Evolutionary conservation across 2,113 vertebrate genomes (phyloP), one percentile per base, ranked within the genome.

Genomic region (Oreochromis spilurus): DNA sequence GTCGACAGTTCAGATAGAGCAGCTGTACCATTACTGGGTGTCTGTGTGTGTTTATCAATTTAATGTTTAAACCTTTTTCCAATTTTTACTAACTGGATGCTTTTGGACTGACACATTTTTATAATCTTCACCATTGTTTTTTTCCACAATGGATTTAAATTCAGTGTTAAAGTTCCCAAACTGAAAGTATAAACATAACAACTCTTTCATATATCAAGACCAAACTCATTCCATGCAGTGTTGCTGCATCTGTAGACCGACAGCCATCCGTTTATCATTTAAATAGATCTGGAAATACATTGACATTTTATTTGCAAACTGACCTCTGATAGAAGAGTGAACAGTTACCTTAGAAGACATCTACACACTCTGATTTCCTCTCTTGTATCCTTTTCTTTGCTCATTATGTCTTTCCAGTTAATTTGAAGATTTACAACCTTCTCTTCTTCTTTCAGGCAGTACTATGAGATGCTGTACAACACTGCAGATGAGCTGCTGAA

Each of bases 381-480:
- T 52, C 26, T 10, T 36, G 13, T 31, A 14, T 45, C 3, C 12
- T 84, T 84, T 53, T 9, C 11, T 86, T 52, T 21, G 7, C 48
- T 79, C 19, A 40, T 5, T 80, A 4, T 8, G 4, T 81, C 11
- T 21, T n/a, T 50, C 14, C 7, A 24, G 9, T 57, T 11, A 21
- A 58, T 70, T 34, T 34, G 34, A 79, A 36, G 24, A 72, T 62
- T 21, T 21, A 7, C 83, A 67, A 53, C 81, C 29, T 58, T 19
- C 26, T 21, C 6, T 52, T 19, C 79, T 29, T 19, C 36, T n/a
- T 89, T 9, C 88, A 97, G 99, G 96, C 98, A 99, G 90, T 99
- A 99, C 81, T 99, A 99, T 1, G 99, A 99, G 96, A 99, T 99
- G 98, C 95, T 99, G 78, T 99, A 99, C 96, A 99, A 99, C 97